Conservation (phyloP, 2,888 invertebrate genomes). For the Netelia inedita region DNA sequence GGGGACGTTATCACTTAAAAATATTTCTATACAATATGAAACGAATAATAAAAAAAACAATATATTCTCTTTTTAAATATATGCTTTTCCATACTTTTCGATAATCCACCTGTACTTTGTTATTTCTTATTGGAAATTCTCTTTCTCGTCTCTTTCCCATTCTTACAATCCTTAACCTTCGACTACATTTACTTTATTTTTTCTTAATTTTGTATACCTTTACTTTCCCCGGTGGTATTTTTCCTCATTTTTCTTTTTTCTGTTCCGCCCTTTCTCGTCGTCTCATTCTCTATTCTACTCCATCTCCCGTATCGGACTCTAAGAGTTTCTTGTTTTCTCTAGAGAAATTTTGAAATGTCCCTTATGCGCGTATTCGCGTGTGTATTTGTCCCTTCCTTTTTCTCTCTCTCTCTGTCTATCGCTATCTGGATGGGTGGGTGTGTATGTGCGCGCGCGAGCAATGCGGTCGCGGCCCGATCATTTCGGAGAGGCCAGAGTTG, state of each 20-base stretch:
- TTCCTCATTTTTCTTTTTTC: conserved; percentile 14
- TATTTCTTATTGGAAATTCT: neutral
- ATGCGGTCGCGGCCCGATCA: conserved; percentile 61
- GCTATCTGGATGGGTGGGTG: neutral
- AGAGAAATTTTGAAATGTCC: conserved; percentile 60
- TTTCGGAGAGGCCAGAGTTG: conserved; percentile 58
- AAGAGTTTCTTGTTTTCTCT: conserved; percentile 49
- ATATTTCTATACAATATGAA: neutral
- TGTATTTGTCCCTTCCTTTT: conserved; percentile 9
- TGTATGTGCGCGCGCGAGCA: conserved; percentile 7
- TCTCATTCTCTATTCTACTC: neutral
- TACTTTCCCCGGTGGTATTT: conserved; percentile 7
- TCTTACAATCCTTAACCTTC: neutral
- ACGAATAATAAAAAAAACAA: no score
- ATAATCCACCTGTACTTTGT: neutral
- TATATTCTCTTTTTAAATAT: no score
- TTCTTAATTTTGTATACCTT: neutral
- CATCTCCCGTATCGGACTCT: conserved; percentile 7
- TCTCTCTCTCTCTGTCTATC: conserved; percentile 4
- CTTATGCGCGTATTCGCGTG: conserved; percentile 5
- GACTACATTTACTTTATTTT: neutral
- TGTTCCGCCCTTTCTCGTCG: neutral
- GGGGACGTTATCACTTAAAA: no score
- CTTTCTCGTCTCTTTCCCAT: no score
- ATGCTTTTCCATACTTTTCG: neutral